Conservation (phyloP, 2,888 invertebrate genomes). For the Parochlus steinenii region DNA sequence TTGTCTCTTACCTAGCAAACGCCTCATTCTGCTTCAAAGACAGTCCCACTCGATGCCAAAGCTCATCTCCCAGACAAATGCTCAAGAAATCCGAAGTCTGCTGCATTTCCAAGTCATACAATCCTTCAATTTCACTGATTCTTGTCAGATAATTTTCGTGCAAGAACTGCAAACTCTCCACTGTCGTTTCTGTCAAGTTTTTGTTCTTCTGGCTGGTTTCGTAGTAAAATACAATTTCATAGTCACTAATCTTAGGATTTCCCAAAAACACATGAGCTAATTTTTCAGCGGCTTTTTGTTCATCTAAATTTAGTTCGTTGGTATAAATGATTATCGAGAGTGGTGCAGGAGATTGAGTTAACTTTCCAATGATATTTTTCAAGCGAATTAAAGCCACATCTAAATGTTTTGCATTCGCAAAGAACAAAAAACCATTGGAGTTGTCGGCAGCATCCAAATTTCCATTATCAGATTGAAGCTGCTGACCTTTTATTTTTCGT, state of each 20-base stretch:
- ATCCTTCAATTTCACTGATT: background rate
- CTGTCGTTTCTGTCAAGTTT: background rate
- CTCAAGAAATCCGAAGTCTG: constrained; percentile 37
- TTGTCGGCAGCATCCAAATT: constrained; percentile 18
- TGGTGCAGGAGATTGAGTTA: constrained; percentile 17
- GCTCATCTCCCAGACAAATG: constrained; percentile 40
- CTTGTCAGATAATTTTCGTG: background rate
- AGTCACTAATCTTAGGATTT: constrained; percentile 32
- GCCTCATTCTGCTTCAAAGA: constrained; percentile 20
- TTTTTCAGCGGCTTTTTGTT: constrained; percentile 14
- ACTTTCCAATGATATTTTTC: constrained; percentile 19
- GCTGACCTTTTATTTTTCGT: constrained; percentile 22
- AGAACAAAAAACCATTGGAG: constrained; percentile 22
- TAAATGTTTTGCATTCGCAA: constrained; percentile 18
- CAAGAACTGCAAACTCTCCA: constrained; percentile 5
- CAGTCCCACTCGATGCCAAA: constrained; percentile 39
- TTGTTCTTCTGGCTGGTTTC: constrained; percentile 7
- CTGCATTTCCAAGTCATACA: constrained; percentile 36
- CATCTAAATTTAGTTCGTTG: constrained; percentile 12
- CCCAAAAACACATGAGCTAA: constrained; percentile 21
- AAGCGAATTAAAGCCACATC: constrained; percentile 19
- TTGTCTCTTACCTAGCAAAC: constrained; percentile 5
- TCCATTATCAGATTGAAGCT: constrained; percentile 21
- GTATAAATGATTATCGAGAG: constrained; percentile 22
- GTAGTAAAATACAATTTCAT: constrained; percentile 26